phyloP scores from a whole-genome alignment of 1,140 invertebrate genomes.

The Asobara japonica region DNA sequence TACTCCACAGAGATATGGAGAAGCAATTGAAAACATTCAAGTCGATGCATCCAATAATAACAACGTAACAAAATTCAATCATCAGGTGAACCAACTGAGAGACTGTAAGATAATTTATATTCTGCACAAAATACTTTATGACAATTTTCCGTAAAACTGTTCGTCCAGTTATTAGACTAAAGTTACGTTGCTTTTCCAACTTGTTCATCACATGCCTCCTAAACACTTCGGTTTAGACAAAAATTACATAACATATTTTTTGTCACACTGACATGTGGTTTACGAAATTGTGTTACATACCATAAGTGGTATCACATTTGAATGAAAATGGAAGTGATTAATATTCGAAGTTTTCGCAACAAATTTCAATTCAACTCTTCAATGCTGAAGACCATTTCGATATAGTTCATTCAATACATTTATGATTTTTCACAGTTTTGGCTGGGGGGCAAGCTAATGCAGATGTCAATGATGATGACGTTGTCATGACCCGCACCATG shows the following conservation, averaged over 20 bases:
- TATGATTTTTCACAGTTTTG: neutral
- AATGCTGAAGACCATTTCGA: neutral
- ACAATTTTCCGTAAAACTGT: neutral
- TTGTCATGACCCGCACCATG: slow-evolving; percentile 44
- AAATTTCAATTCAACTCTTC: neutral
- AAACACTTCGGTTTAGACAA: too few species aligned
- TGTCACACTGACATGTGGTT: neutral
- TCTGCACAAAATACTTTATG: neutral
- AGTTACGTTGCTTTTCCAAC: neutral
- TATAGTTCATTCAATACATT: neutral
- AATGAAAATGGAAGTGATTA: neutral
- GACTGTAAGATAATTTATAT: neutral
- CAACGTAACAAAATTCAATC: neutral
- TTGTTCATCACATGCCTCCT: too few species aligned
- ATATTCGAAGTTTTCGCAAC: neutral
- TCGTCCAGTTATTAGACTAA: neutral
- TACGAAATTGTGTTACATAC: neutral
- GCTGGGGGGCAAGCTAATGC: neutral
- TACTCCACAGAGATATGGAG: neutral
- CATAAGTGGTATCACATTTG: neutral
- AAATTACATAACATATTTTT: neutral
- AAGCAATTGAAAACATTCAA: neutral
- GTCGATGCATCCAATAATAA: neutral
- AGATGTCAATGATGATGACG: slow-evolving; percentile 44
- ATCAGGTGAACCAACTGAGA: neutral